Base-by-base conservation (phyloP, 2,888 invertebrate species). In the Philonicus albiceps region DNA sequence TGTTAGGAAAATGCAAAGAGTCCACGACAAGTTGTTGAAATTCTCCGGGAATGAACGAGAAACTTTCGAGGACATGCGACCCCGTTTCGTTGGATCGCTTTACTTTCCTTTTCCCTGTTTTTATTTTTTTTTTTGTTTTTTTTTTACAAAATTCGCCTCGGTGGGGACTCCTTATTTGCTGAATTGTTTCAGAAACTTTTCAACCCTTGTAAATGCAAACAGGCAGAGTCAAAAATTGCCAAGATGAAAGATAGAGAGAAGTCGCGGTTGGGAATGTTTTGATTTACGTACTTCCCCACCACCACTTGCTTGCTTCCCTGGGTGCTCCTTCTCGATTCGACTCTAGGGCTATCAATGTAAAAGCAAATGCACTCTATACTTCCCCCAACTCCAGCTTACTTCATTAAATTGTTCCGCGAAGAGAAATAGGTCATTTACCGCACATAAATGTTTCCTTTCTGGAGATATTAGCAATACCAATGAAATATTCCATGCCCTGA, bases 11-110 rank as follows among this genome's bases (percentile, higher is more conserved):
- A 81, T 55, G 81, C 34, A 81, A 80, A 81, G 81, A 81, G 81
- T 53, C 55, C 81, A 81, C 55, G 64, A 81, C 64, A 81, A 81
- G 81, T 81, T 81, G 81, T 64, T 81, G 81, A 81, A 81, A 31
- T 64, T 64, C 19, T 19, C 81, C 49, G n/a, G 31, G 55, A 81
- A 64, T 81, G 81, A 81, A 81, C 81, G 64, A 55, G 55, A 5
- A 55, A 55, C 31, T 55, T 81, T 49, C 81, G 37, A 84, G 84
- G 22, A 84, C 43, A 73, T 43, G 84, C 73, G 73, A 84, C 84
- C 84, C 73, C 72, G 27, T 84, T 84, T 84, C 64, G 30, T 37
- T 53, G 73, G 73, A 43, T 84, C 27, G 43, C n/a, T 40, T 72
- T 72, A 73, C 27, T 30, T 72, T 81, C 55, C 81, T 22, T 22